Evolutionary conservation across 1,140 invertebrate species (phyloP).

Genomic region (Brachionus angularis): DNA sequence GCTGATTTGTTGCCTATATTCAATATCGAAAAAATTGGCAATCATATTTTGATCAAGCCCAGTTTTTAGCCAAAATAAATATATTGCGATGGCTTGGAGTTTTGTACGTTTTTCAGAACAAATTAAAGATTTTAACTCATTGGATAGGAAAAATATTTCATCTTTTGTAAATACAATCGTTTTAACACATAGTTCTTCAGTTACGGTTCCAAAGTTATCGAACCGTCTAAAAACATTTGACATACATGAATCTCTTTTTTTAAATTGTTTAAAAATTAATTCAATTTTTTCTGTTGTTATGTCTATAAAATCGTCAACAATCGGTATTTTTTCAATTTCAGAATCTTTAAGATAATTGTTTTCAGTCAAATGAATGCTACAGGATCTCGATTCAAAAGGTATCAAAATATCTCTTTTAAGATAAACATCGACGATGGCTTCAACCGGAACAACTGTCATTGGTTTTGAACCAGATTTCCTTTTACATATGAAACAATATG

Average conservation of each 20-base stretch:
- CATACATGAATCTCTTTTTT: too few species aligned
- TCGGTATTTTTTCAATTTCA: too few species aligned
- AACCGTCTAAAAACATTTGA: too few species aligned
- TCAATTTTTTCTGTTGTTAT: too few species aligned
- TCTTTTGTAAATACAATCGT: conserved; percentile 3
- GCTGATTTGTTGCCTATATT: background rate
- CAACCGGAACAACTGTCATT: background rate
- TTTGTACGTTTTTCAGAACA: conserved; percentile 4
- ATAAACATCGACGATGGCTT: background rate
- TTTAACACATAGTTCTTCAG: conserved; percentile 16
- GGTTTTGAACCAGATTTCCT: conserved; percentile 4
- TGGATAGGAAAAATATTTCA: background rate
- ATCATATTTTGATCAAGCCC: conserved; percentile 16
- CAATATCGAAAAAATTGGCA: too few species aligned
- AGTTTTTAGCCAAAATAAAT: conserved; percentile 12
- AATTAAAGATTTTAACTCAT: conserved; percentile 22
- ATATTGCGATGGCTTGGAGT: conserved; percentile 9
- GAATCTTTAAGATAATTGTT: too few species aligned
- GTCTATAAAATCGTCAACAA: too few species aligned
- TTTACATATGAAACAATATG: background rate
- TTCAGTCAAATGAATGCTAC: too few species aligned
- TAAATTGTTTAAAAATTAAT: too few species aligned
- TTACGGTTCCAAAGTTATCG: too few species aligned
- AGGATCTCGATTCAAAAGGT: too few species aligned
- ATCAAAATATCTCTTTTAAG: too few species aligned